Percentiles rank a stretch among this genome's conserved stretches.
Evolutionary conservation across 1,140 invertebrate species (phyloP).

Genomic region (Delia radicum): DNA sequence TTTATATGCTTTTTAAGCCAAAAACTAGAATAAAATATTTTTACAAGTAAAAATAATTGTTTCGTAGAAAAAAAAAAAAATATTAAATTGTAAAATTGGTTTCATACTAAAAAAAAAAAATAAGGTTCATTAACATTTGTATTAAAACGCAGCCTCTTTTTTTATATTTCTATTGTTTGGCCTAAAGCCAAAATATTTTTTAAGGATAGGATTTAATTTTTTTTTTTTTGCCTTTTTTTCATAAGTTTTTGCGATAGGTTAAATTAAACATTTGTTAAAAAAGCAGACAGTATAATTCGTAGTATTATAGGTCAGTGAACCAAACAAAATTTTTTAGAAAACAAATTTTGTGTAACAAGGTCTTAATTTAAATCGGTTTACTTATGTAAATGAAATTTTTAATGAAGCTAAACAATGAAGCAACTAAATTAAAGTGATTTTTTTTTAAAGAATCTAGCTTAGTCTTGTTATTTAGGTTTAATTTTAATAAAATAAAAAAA

Average conservation of each 20-base stretch:
- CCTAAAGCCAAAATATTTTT: background rate
- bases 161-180: background rate
- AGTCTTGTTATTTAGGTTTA: too few relatives aligned
- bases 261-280: background rate
- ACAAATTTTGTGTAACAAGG: too few relatives aligned
- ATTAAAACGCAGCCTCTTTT: background rate
- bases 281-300: background rate
- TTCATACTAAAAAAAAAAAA: background rate
- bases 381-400: too few relatives aligned
- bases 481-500: too few relatives aligned
- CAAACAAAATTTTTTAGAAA: background rate
- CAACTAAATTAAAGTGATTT: too few relatives aligned
- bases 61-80: background rate
- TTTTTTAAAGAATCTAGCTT: too few relatives aligned
- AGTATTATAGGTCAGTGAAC: background rate
- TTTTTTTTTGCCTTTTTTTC: too few relatives aligned
- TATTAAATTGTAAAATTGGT: background rate
- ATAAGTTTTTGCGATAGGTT: too few relatives aligned
- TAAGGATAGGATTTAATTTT: background rate
- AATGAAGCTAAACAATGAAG: too few relatives aligned
- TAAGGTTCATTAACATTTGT: constrained; percentile 12
- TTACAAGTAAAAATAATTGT: background rate
- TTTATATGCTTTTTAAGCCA: background rate
- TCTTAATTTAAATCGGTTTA: too few relatives aligned
- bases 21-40: background rate